Base-by-base conservation (phyloP, 1,140 invertebrate genomes). In the Heterodera schachtii region DNA sequence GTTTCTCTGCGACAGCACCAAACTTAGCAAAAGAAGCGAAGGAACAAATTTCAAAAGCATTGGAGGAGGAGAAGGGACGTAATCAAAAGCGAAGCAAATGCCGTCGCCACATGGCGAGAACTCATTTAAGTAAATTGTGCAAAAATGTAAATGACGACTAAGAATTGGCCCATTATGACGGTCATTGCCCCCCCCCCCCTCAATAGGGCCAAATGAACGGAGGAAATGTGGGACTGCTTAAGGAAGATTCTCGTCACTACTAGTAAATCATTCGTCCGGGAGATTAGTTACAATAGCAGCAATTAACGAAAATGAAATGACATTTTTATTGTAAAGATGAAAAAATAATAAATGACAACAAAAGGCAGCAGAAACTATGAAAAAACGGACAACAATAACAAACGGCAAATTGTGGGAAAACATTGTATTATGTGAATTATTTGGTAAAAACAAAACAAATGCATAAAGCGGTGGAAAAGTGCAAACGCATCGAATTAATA, bases 41-140 rank as follows among this genome's bases (percentile, higher is more conserved):
- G n/a, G 16, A 52, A 60, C 13, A n/a, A 43, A 21, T 60, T 78
- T n/a, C 76, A 46, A 57, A 64, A 78, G 60, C 69, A 69, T 60
- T 69, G 3, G 5, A 46, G 41, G 31, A 31, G 49, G 2, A 11
- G 49, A 52, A n/a, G 3, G 57, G 69, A 13, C n/a, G 76, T 5
- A 66, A 66, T 64, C 4, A 16, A 57, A 41, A 31, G 31, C 31
- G 31, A 31, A 31, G 31, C 31, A 31, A 31, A 31, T 47, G 52
- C 21, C 43, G 67, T 52, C 19, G 75, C 46, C 46, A 31, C 31
- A n/a, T 31, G 31, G 0, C 31, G 16, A 16, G 75, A 16, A 31
- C 52, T 47, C 41, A 64, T 77, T 66, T 43, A 31, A n/a, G 71
- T 57, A 31, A 31, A 31, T 31, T 31, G 21, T 64, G 57, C 57